Evolutionary conservation across 2,888 invertebrate species (phyloP).

Genomic region (Kryphioiulus occultus): DNA sequence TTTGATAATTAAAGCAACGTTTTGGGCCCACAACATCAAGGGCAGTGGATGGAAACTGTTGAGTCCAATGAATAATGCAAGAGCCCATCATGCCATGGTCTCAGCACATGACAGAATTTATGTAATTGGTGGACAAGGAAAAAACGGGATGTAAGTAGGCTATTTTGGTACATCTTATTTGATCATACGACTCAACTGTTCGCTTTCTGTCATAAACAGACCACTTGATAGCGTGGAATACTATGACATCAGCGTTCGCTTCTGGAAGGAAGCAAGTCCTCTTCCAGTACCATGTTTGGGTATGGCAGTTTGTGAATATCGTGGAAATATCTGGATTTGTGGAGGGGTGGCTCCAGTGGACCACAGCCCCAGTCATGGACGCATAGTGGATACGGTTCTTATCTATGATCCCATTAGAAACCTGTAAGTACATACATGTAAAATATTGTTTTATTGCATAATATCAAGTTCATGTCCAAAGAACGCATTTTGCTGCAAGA

Average conservation of each 20-base stretch:
- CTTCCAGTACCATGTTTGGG: conserved; percentile 47
- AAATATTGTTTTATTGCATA: too few species aligned
- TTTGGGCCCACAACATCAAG: conserved; percentile 14
- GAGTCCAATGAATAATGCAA: conserved; percentile 5
- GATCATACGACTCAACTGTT: neutral
- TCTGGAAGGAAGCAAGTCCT: conserved; percentile 38
- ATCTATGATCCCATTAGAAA: conserved; percentile 43
- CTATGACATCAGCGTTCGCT: conserved; percentile 7
- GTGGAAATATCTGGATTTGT: conserved; percentile 48
- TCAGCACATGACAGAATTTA: conserved; percentile 14
- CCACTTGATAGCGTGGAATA: conserved; percentile 44
- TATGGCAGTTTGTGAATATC: conserved; percentile 39
- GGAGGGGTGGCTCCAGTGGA: conserved; percentile 43
- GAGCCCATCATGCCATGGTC: conserved; percentile 45
- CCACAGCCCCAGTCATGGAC: conserved; percentile 30
- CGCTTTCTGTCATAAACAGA: neutral
- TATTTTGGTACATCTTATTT: neutral
- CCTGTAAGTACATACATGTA: conserved; percentile 9
- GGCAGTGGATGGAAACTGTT: conserved; percentile 19
- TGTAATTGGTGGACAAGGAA: conserved; percentile 45
- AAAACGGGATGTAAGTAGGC: conserved; percentile 3
- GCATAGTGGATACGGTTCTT: conserved; percentile 32
- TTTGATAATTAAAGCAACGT: conserved; percentile 35
- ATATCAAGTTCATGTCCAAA: too few species aligned
- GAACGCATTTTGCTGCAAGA: too few species aligned